Evolutionary conservation across 1,140 invertebrate species (phyloP), one percentile per base, ranked within the genome.

Genomic region (Octopus bimaculoides): DNA sequence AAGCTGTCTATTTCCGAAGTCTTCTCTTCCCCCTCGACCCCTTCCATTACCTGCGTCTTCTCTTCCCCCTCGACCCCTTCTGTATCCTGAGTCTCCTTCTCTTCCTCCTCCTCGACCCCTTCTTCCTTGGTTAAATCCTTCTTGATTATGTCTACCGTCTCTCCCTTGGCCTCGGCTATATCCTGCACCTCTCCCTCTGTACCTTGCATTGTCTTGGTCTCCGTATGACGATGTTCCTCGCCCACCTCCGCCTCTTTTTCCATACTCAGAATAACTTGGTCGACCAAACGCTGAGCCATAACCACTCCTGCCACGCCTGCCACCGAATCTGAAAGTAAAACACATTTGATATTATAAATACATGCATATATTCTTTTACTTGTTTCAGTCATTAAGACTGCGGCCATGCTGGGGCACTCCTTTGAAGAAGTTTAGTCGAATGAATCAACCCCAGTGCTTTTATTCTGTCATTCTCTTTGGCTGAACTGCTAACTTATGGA

Each of bases 71-170:
- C 73, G 14, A 54, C 52, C 26, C 61, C 55, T 26, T 75, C 78
- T 14, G 41, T n/a, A 69, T 54, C 56, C 26, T 54, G n/a, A 55
- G 55, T 79, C 20, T 52, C 56, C 9, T 76, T 52, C n/a, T 26
- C 9, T 26, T 52, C 52, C 52, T 56, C 52, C 52, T 56, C 14
- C 14, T 26, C 1, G 20, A 4, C 17, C 61, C 54, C 56, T 20
- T 14, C 7, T 17, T 80, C 79, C 26, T 76, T 74, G 8, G 74
- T 75, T 52, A 52, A 52, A 20, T 76, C 20, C 52, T 26, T 54
- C 77, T 74, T 78, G 69, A 17, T 80, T 80, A 80, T 74, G 75
- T 10, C 75, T 73, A 55, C 55, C 79, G 55, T 79, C 56, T 75
- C 54, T 74, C n/a, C 55, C 61, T 74, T 53, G 55, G n/a, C 61